Base-by-base conservation (phyloP, 2,113 vertebrate species). In the Corythornis vintsioides region DNA sequence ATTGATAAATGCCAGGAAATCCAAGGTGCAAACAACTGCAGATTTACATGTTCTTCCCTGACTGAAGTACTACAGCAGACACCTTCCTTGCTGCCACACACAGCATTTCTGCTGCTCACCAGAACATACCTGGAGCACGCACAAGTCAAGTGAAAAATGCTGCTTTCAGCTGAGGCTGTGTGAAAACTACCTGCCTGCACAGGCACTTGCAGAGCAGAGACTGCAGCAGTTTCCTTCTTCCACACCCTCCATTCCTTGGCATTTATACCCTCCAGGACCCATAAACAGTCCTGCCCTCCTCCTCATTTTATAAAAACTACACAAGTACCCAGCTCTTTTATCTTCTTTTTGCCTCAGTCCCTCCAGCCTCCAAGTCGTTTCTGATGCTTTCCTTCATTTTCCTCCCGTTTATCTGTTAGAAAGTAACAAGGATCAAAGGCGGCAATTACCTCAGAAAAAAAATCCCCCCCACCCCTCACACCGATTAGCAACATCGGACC, bases 381-480 rank as follows among this genome's bases (percentile, higher is more conserved):
- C 69, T 90, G 48, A 29, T 89, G 73, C 86, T 79, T 69, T 82
- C 38, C 42, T 73, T 84, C 74, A 24, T 50, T 42, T 84, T 92
- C 80, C 45, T 86, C 40, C 59, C 47, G 48, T 88, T 90, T 88
- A 86, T 90, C 86, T 83, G 42, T 81, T 79, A 78, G 48, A 95
- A 86, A 73, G 73, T 50, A 95, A 81, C 73, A 69, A 66, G 26
- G 74, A 95, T 85, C 77, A 94, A 92, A 96, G 55, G 67, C 50
- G 3, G 57, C 31, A 75, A 67, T 89, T 91, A 65, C 82, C 83
- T 89, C 53, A 89, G 45, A 38, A 75, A 70, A 33, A 73, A 60
- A 47, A 86, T 48, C 16, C 8, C 59, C 74, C 43, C 31, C 48
- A 47, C 43, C 33, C 59, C 59, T 92, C 65, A 33, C 31, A 29